These are phyloP conservation scores for Phania funesta DNA, from an alignment of 2,888 invertebrate genomes.

Conservation along the genomic window DNA sequence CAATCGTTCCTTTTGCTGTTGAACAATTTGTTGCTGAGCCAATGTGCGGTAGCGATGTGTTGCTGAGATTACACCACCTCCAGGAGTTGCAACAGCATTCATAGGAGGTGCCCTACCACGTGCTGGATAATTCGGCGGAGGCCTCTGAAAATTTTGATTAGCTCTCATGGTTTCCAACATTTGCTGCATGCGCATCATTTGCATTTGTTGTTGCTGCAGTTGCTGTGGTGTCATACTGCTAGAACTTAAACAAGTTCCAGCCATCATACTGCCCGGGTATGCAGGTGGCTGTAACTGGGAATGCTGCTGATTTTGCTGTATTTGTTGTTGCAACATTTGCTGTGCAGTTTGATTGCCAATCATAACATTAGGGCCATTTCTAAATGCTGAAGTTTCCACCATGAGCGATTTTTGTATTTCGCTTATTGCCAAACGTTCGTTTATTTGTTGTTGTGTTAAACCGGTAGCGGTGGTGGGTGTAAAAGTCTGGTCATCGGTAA, in stretches of 20 bases:
- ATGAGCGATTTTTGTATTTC: constrained; percentile 95
- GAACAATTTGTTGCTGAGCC: constrained; percentile 72
- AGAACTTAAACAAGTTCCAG: constrained; percentile 43
- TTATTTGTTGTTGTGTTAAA: constrained; percentile 77
- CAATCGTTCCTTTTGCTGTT: constrained; percentile 83
- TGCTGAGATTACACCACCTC: constrained; percentile 72
- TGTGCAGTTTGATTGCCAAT: constrained; percentile 60
- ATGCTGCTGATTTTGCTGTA: constrained; percentile 71
- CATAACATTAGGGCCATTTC: constrained; percentile 55
- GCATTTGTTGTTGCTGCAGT: constrained; percentile 74
- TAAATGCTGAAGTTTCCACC: constrained; percentile 85
- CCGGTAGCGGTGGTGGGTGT: constrained; percentile 73
- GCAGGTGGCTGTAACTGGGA: constrained; percentile 74
- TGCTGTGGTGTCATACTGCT: constrained; percentile 57
- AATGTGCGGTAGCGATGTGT: constrained; percentile 76
- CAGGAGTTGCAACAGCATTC: constrained; percentile 76
- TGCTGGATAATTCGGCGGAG: constrained; percentile 79
- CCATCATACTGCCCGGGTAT: constrained; percentile 74
- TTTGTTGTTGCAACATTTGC: constrained; percentile 72
- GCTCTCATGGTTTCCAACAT: constrained; percentile 73
- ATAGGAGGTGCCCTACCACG: constrained; percentile 77
- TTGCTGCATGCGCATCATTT: constrained; percentile 71
- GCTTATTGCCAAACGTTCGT: constrained; percentile 91
- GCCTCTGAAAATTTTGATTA: constrained; percentile 78
- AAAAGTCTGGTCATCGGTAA: constrained; percentile 83